Percentiles rank a stretch among this genome's conserved stretches.
Conservation (phyloP, 2,113 vertebrate species). For the Lagopus muta region DNA sequence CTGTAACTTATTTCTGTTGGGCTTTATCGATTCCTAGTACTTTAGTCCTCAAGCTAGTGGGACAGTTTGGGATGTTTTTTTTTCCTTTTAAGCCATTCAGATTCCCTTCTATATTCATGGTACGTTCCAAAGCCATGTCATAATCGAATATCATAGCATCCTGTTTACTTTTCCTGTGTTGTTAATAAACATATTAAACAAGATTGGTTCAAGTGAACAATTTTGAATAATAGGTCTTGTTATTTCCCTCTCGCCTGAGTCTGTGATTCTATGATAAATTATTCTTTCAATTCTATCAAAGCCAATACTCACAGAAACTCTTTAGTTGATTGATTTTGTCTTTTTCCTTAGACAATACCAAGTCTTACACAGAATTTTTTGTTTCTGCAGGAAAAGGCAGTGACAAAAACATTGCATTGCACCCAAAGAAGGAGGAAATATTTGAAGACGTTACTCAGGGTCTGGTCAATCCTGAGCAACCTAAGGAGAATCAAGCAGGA, state of each 20-base stretch:
- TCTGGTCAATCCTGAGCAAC: not conserved
- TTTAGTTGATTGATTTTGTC: not conserved
- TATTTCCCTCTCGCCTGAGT: not conserved
- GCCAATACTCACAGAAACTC: not conserved
- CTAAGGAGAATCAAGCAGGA: constrained; percentile 44
- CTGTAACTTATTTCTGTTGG: not conserved
- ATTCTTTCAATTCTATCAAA: not conserved
- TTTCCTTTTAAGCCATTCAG: not conserved
- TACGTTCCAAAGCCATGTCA: not conserved
- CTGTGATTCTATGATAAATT: not conserved
- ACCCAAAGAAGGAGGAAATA: constrained; percentile 44
- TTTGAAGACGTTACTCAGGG: constrained; percentile 4
- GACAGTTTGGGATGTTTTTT: not conserved
- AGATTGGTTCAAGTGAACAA: not conserved
- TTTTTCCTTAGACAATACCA: not conserved
- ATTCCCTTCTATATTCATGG: not conserved
- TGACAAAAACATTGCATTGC: not conserved
- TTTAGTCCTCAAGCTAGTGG: not conserved
- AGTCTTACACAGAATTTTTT: not conserved
- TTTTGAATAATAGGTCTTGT: not conserved
- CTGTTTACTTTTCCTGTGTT: not conserved
- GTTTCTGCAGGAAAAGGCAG: constrained; percentile 60
- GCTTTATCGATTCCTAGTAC: not conserved
- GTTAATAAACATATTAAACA: not conserved
- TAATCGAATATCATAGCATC: not conserved